Percentiles rank a stretch among this genome's conserved stretches.
These are phyloP conservation scores for Spisula solida DNA, from an alignment of 2,888 invertebrate species.

Conservation along the genomic window DNA sequence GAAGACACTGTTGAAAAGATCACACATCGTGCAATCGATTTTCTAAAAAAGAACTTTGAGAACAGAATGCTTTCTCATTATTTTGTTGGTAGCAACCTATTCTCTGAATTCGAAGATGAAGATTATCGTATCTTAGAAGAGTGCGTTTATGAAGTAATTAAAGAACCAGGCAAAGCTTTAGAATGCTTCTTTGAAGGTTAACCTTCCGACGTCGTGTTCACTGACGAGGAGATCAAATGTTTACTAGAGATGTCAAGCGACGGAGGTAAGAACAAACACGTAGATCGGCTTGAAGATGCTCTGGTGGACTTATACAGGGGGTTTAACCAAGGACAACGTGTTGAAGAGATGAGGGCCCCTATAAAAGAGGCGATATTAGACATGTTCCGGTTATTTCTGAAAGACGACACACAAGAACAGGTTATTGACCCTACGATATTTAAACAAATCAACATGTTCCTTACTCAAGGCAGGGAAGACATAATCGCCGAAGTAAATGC, in stretches of 20 bases:
- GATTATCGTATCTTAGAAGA: constrained; percentile 30
- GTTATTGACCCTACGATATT: neutral
- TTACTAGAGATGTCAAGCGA: constrained; percentile 45
- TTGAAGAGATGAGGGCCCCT: constrained; percentile 38
- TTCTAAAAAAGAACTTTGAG: constrained; percentile 17
- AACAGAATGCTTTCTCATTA: constrained; percentile 48
- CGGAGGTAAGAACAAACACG: constrained; percentile 48
- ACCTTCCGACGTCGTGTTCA: constrained; percentile 28
- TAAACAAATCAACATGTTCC: constrained; percentile 12
- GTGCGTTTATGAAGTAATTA: constrained; percentile 39
- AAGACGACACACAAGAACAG: constrained; percentile 1
- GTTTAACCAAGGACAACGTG: constrained; percentile 45
- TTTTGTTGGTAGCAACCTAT: constrained; percentile 53
- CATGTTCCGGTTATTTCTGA: neutral
- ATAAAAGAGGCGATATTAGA: constrained; percentile 45
- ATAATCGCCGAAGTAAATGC: neutral
- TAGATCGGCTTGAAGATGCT: constrained; percentile 46
- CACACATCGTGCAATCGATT: constrained; percentile 35
- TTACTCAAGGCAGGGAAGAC: neutral
- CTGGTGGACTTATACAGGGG: constrained; percentile 58
- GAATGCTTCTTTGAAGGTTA: constrained; percentile 23
- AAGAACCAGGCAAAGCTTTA: constrained; percentile 45
- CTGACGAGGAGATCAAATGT: constrained; percentile 37
- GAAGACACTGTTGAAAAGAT: constrained; percentile 41
- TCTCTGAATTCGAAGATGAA: constrained; percentile 39